Conservation (phyloP, 2,888 invertebrate species). For the Linyphia triangularis region DNA sequence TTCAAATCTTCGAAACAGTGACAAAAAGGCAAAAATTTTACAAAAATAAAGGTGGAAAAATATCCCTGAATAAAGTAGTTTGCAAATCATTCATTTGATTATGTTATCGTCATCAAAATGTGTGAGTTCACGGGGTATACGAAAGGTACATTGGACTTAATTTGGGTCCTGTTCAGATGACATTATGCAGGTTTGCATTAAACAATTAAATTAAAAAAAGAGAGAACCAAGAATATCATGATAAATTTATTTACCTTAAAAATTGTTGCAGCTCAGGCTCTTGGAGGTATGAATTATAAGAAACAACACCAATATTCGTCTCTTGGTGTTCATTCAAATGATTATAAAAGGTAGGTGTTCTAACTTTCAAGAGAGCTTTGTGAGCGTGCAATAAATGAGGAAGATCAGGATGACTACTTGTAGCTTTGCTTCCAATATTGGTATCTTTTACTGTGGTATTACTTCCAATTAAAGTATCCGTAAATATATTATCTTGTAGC, state of each 20-base stretch:
- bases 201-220: too few species aligned
- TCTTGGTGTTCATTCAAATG: slow-evolving; percentile 66
- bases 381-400: slow-evolving; percentile 54
- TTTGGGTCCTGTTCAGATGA: too few species aligned
- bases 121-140: too few species aligned
- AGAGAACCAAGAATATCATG: too few species aligned
- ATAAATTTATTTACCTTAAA: slow-evolving; percentile 66
- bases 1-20: too few species aligned
- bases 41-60: too few species aligned
- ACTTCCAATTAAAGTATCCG: slow-evolving; percentile 69
- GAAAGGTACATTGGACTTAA: too few species aligned
- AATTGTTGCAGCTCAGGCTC: slow-evolving; percentile 62
- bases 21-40: too few species aligned
- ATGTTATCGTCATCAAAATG: too few species aligned
- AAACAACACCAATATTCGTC: slow-evolving; percentile 17
- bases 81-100: too few species aligned
- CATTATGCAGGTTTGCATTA: too few species aligned
- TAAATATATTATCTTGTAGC: slow-evolving; percentile 70
- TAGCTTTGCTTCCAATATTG: slow-evolving; percentile 35
- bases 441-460: slow-evolving; percentile 41
- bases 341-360: slow-evolving; percentile 73
- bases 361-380: slow-evolving; percentile 66
- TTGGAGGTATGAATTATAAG: slow-evolving; percentile 58
- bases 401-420: slow-evolving; percentile 31
- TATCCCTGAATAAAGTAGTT: too few species aligned